Base-by-base conservation (phyloP, 2,888 invertebrate species). In the Timema cristinae region DNA sequence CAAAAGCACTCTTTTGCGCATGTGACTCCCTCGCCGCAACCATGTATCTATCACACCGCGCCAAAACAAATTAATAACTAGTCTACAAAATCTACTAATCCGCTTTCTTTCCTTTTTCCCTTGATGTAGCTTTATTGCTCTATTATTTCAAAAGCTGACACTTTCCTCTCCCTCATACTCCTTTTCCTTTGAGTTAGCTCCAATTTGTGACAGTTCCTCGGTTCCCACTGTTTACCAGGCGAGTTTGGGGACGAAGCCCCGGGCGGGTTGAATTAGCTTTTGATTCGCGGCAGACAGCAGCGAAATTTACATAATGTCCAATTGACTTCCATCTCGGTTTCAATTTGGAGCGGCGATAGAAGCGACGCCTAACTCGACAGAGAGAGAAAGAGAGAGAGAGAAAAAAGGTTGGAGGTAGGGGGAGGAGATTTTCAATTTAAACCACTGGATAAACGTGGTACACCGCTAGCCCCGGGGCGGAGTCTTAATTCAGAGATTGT, bases 271-370 rank as follows among this genome's bases (percentile, higher is more conserved):
- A 70, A 70, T 70, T 70, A 70, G 50, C 66, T 63, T 70, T 48
- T 63, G 70, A 68, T 68, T 70, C 50, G 52, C 51, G 70, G 32
- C 70, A 15, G 66, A 15, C 47, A 56, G 47, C 11, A 16, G 8
- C n/a, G 7, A 11, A 50, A 72, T 72, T 51, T 69, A 48, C 72
- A 72, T 72, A 72, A 72, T 72, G 69, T 72, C 67, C 72, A 72
- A 72, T 72, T 72, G 72, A 72, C 72, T 72, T 72, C 52, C 72
- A 72, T 72, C 72, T 69, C 72, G 50, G 61, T 72, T 72, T 66
- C 72, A 66, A 72, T 63, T 47, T 48, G 47, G 63, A 16, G 59
- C 10, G 10, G 32, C 32, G 32, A 32, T 32, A 32, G 32, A 32
- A 32, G 32, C 32, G 32, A 32, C 32, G 32, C 32, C 32, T 32